These are phyloP conservation scores for Drosophila melanocephala DNA, from an alignment of 2,888 invertebrate genomes.

Conservation along the genomic window DNA sequence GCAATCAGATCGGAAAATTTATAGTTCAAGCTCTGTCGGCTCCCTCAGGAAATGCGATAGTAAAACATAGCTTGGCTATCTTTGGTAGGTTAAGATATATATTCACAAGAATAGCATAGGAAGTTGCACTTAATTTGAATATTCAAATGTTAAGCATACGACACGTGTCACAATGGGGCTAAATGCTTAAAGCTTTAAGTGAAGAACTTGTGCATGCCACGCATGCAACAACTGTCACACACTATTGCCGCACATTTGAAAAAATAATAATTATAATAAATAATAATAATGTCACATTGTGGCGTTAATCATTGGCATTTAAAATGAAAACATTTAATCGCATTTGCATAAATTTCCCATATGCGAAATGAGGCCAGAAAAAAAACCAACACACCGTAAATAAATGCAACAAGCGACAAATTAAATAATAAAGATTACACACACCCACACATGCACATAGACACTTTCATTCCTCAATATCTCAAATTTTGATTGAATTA, in stretches of 20 bases:
- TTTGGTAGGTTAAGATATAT: not conserved
- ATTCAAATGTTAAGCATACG: constrained; percentile 55
- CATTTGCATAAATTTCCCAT: constrained; percentile 72
- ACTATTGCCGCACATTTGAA: constrained; percentile 13
- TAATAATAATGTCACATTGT: constrained; percentile 59
- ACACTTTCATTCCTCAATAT: constrained; percentile 19
- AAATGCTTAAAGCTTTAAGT: constrained; percentile 15
- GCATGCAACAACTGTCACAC: constrained; percentile 33
- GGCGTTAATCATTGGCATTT: constrained; percentile 57
- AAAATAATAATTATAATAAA: constrained; percentile 19
- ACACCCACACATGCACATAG: constrained; percentile 17
- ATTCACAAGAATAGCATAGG: not conserved
- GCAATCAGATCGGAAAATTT: constrained; percentile 17
- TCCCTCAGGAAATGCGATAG: constrained; percentile 21
- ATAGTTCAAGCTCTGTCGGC: not conserved
- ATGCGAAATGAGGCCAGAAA: constrained; percentile 19
- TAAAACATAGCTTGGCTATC: not conserved
- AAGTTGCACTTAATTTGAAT: constrained; percentile 26
- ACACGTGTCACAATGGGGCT: constrained; percentile 11
- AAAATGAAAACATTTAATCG: constrained; percentile 75
- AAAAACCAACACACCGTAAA: constrained; percentile 15
- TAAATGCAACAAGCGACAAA: constrained; percentile 62
- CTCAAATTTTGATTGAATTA: constrained; percentile 72
- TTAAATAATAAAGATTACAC: constrained; percentile 73
- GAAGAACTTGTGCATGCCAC: not conserved